Evolutionary conservation across 2,888 invertebrate species (phyloP), one percentile per base, ranked within the genome.

Genomic region (Homarus gammarus): DNA sequence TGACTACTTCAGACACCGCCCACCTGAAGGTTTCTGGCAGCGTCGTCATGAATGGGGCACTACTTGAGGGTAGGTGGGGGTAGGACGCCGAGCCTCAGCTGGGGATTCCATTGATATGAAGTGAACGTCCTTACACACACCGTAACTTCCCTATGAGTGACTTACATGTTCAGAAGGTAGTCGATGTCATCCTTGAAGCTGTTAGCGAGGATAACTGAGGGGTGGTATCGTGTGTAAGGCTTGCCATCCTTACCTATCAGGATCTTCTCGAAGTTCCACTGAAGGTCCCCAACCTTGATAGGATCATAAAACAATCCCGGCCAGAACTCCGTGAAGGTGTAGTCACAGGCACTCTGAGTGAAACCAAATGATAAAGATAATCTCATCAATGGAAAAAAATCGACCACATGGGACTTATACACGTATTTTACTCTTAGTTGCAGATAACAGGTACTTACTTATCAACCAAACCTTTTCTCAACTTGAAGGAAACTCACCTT

Each of bases 251-350:
- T 88, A 91, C 93, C 93, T n/a, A 94, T 93, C 40, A 94, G 92
- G 92, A 94, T 94, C 92, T 94, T 94, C 92, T 94, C 94, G 90
- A 94, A 94, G 92, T 94, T 94, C 94, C 94, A 94, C 36, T 93
- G 93, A 72, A 94, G 92, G 90, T 94, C 94, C 44, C 92, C 93
- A 56, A 92, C 93, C 83, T 92, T 92, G 81, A 94, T 91, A 0
- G 93, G 93, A 27, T 92, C 84, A 92, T 93, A 94, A 90, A 92
- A 93, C 31, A 94, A 92, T n/a, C 92, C 92, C 27, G 92, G 92
- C 8, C 92, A 90, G 90, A 93, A 93, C 6, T 92, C 92, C 75
- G 93, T 93, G 84, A 93, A 92, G 33, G 94, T 93, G 6, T 94
- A 92, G 5, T 93, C 93, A 90, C 94, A 94, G 22, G 92, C 91